Base-by-base conservation (phyloP, 2,113 vertebrate genomes). In the Pseudolaguvia tuberculata region DNA sequence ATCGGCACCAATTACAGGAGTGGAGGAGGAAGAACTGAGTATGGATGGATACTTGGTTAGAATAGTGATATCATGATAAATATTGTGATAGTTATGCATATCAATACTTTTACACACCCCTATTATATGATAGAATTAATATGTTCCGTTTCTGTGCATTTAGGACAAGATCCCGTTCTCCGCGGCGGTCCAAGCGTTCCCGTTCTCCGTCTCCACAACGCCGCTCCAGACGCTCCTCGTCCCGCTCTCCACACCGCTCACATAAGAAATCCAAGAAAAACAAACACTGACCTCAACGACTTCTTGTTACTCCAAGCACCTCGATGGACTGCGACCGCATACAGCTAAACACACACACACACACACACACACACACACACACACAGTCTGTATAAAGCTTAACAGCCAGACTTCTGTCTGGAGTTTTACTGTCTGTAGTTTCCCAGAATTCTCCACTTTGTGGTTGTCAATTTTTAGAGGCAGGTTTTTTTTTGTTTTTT, bases 241-340 rank as follows among this genome's bases (percentile, higher is more conserved):
- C 86, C 18, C 79, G 87, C 55, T 92, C 92, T 1, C 91, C 92
- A 0, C 91, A 91, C 79, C 89, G 88, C 73, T 92, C 89, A 20
- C 91, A 91, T 84, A 92, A 91, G 81, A 93, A 92, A 82, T 67
- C 85, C 42, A 93, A 92, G 87, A 93, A 91, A 85, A 92, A 87
- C 83, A 93, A 92, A 86, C 91, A 89, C 66, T 92, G 51, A 79
- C 66, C 47, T 52, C 77, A 50, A 56, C 63, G 9, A 55, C 63
- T 80, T 63, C 58, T 53, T 23, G 45, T 55, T 35, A 55, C 58
- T 29, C 31, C 56, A 69, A 56, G 15, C 59, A 39, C 47, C 51
- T 48, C 47, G 39, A 73, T 39, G 23, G 61, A 77, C 31, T 39
- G 53, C 67, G 35, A 72, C 51, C 55, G 52, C 45, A 18, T 27